phyloP scores from a whole-genome alignment of 1,140 invertebrate genomes.

The Oreohelix idahoensis region DNA sequence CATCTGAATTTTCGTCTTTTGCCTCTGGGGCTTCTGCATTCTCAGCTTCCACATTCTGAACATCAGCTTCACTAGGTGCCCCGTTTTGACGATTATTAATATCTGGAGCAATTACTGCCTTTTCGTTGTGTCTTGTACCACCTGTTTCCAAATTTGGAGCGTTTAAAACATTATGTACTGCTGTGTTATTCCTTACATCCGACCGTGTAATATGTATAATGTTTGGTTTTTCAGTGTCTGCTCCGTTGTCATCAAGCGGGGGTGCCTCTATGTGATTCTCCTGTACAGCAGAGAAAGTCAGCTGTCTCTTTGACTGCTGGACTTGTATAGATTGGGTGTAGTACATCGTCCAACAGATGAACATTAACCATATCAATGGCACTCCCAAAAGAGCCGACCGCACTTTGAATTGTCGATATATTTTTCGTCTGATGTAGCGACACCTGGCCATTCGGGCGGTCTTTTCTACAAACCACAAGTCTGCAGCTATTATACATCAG shows the following conservation, averaged over 20 bases:
- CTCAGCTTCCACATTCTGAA: too few species aligned
- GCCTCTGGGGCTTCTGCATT: too few species aligned
- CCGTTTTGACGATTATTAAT: neutral
- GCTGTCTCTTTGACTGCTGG: neutral
- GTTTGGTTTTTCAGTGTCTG: too few species aligned
- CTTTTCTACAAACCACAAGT: neutral
- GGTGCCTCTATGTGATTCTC: neutral
- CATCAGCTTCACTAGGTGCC: too few species aligned
- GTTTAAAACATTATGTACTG: too few species aligned
- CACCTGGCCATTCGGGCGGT: neutral
- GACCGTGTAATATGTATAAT: too few species aligned
- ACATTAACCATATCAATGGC: neutral
- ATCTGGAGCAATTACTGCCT: neutral
- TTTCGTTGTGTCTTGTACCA: neutral
- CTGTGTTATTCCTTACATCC: too few species aligned
- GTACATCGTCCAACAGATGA: neutral
- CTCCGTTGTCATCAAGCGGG: neutral
- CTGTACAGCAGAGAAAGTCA: neutral
- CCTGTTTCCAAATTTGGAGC: neutral
- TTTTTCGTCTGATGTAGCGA: neutral
- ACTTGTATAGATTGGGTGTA: neutral
- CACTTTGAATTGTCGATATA: neutral
- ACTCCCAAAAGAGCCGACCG: neutral
- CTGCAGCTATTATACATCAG: too few species aligned
- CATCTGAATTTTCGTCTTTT: too few species aligned